These are phyloP conservation scores for Dione juno DNA, from an alignment of 2,888 invertebrate species.

Conservation along the genomic window DNA sequence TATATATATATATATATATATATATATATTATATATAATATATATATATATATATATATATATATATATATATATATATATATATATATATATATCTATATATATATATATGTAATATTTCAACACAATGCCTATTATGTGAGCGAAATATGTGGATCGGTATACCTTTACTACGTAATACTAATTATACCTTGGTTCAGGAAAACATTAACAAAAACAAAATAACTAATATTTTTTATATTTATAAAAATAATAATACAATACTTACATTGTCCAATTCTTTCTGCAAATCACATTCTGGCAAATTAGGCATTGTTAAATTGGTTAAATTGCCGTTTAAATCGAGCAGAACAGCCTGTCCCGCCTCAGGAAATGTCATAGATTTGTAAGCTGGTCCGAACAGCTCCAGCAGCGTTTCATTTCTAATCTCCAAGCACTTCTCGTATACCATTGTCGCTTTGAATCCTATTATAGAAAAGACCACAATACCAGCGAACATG, in stretches of 20 bases:
- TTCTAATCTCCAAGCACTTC: conserved; percentile 86
- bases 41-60: too few relatives aligned
- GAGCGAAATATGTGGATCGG: too few relatives aligned
- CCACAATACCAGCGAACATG: conserved; percentile 98
- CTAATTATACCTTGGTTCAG: background rate
- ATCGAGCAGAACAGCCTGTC: conserved; percentile 79
- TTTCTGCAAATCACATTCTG: conserved; percentile 91
- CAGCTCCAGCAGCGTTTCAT: conserved; percentile 82
- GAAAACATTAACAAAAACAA: conserved; percentile 1
- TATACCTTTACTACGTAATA: too few relatives aligned
- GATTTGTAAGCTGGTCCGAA: conserved; percentile 80
- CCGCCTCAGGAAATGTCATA: conserved; percentile 82
- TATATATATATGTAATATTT: too few relatives aligned
- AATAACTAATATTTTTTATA: too few relatives aligned
- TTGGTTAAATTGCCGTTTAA: conserved; percentile 82
- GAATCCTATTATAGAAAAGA: conserved; percentile 97
- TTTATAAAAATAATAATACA: background rate
- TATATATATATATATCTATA: too few relatives aligned
- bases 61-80: too few relatives aligned
- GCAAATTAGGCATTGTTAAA: conserved; percentile 86
- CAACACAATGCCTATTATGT: too few relatives aligned
- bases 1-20: too few relatives aligned
- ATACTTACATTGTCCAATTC: conserved; percentile 93
- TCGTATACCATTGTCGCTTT: conserved; percentile 94
- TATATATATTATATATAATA: too few relatives aligned